These are phyloP conservation scores for Drosophila eohydei DNA, from an alignment of 2,888 invertebrate species.

Conservation along the genomic window DNA sequence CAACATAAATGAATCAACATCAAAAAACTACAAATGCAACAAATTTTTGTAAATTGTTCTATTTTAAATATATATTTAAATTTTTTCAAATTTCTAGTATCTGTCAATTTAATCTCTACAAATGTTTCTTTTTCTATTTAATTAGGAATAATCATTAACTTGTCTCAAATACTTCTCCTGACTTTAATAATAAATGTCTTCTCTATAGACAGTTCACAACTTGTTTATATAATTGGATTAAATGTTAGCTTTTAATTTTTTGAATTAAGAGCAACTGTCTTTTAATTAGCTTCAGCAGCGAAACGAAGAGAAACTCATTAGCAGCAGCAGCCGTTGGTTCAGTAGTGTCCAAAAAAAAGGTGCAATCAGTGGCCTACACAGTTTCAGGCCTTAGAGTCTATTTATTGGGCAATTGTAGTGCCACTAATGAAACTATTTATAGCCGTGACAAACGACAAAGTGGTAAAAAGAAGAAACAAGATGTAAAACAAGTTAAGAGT, in stretches of 20 bases:
- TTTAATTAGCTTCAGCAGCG: conserved; percentile 39
- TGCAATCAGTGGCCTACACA: conserved; percentile 53
- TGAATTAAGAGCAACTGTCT: conserved; percentile 26
- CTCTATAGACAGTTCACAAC: not conserved
- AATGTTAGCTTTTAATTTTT: conserved; percentile 3
- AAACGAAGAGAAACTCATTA: conserved; percentile 38
- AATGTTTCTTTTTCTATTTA: no score
- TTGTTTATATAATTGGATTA: conserved; percentile 21
- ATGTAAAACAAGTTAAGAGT: conserved; percentile 40
- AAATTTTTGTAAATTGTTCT: no score
- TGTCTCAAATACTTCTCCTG: not conserved
- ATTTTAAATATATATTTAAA: not conserved
- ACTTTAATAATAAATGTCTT: not conserved
- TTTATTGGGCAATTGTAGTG: conserved; percentile 44
- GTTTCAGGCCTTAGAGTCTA: not conserved
- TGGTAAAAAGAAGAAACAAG: conserved; percentile 17
- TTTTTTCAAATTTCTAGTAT: not conserved
- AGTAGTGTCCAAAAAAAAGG: conserved; percentile 5
- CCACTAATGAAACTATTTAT: conserved; percentile 69
- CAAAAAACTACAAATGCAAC: no score
- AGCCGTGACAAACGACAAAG: conserved; percentile 50
- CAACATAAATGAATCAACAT: no score
- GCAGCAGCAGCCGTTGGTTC: conserved; percentile 8
- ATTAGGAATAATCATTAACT: no score
- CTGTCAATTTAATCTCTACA: no score